These are phyloP conservation scores for Callochromis pleurospilus DNA, from an alignment of 2,113 vertebrate genomes.

Conservation along the genomic window DNA sequence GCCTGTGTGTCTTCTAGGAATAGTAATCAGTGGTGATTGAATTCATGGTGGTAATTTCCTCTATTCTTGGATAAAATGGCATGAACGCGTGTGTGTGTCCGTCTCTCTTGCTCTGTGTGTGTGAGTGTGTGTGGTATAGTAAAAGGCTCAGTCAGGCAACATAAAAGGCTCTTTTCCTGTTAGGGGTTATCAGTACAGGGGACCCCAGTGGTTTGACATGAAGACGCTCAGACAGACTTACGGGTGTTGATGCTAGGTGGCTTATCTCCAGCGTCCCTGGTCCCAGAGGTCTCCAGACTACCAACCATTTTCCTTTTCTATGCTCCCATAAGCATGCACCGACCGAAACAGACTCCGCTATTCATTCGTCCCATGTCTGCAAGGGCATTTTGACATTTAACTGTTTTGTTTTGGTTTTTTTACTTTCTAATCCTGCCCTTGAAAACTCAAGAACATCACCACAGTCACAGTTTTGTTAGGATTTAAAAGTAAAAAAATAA, in stretches of 20 bases:
- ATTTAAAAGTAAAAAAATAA: not conserved
- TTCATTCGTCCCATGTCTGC: not conserved
- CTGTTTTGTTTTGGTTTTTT: not conserved
- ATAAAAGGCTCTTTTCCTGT: slow-evolving; percentile 26
- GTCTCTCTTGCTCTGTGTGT: not conserved
- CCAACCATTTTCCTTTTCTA: not conserved
- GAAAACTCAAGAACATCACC: not conserved
- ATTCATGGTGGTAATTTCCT: not conserved
- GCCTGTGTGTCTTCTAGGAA: not conserved
- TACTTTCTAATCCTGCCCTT: not conserved
- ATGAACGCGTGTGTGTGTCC: not conserved
- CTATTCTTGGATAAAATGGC: not conserved
- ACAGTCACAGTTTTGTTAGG: not conserved
- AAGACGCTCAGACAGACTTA: slow-evolving; percentile 33
- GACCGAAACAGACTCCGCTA: not conserved
- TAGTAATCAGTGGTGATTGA: not conserved
- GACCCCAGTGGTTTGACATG: slow-evolving; percentile 44
- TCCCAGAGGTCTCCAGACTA: slow-evolving; percentile 45
- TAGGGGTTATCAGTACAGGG: slow-evolving; percentile 51
- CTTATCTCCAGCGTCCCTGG: slow-evolving; percentile 55
- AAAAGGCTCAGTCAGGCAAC: slow-evolving; percentile 10
- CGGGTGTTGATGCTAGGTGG: slow-evolving; percentile 22
- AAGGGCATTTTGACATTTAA: slow-evolving; percentile 21
- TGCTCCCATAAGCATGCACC: not conserved
- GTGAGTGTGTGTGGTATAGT: not conserved